A percentile compares a stretch with the other conserved stretches of the same genome.
These are phyloP conservation scores for Pavo muticus DNA, from an alignment of 2,113 vertebrate species.

Conservation along the genomic window DNA sequence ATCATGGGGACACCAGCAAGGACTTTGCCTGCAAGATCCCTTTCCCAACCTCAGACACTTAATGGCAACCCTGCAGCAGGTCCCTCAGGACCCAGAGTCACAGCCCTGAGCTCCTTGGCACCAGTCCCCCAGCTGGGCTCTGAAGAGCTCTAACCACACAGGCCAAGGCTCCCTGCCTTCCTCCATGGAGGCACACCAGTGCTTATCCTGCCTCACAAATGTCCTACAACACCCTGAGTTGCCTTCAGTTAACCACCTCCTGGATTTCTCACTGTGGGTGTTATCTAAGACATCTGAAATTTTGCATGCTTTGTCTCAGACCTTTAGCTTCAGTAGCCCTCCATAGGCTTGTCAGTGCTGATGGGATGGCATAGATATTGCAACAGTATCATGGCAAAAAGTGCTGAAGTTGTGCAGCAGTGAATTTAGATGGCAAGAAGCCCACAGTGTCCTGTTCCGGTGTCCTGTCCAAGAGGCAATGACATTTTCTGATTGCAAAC, in stretches of 20 bases:
- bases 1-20: neutral
- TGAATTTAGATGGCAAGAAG: constrained; percentile 50
- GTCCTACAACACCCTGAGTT: neutral
- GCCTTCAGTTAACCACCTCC: neutral
- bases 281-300: neutral
- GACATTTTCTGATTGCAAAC: constrained; percentile 48
- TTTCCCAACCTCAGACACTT: neutral
- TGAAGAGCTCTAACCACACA: neutral
- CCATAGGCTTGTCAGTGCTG: neutral
- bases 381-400: neutral
- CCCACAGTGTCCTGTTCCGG: constrained; percentile 47
- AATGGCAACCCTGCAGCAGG: neutral
- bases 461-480: constrained; percentile 60
- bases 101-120: neutral
- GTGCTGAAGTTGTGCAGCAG: neutral
- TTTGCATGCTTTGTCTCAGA: fast-evolving
- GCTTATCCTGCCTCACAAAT: neutral
- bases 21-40: neutral
- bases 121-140: neutral
- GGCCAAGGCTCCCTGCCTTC: fast-evolving
- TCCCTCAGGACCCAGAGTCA: neutral
- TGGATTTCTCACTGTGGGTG: neutral
- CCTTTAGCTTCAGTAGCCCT: neutral
- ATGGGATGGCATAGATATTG: neutral
- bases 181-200: neutral